Evolutionary conservation across 2,113 vertebrate genomes (phyloP), one percentile per base, ranked within the genome.

Genomic region (Poecilia latipinna): DNA sequence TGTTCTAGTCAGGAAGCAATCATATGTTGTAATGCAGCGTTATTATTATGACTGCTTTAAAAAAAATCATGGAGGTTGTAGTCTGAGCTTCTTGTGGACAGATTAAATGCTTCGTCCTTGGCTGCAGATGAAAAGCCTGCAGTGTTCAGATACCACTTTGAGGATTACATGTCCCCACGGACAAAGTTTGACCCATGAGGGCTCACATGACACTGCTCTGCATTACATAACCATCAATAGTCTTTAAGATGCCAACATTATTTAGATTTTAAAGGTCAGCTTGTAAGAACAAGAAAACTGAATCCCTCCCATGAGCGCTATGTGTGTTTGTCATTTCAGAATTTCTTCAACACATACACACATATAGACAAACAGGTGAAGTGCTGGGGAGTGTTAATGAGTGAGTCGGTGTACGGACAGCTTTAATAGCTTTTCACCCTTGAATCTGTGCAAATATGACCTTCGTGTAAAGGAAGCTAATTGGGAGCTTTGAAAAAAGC

Each of bases 101-200:
- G 85, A 74, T 81, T 80, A 77, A 80, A 74, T 75, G 77, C 66
- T 74, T 35, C 13, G 3, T 69, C 74, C 31, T 68, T 54, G 44
- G 32, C 74, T 42, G 17, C 54, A 37, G 31, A 19, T 75, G 68
- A 71, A 22, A 48, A 63, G 24, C 70, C 65, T 8, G 68, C 69
- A 54, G 60, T 70, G 65, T 35, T 80, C 70, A 61, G 68, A 83
- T 77, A 61, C 79, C 79, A 31, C 61, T 26, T 60, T n/a, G 12
- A 62, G 70, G 82, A 89, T 76, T 83, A 63, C 70, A 76, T 88
- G 80, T 88, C 77, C 33, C 65, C 68, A 61, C 76, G 86, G 82
- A 78, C 87, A 82, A 68, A 78, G 61, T 78, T 75, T 79, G 71
- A 71, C 78, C 62, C 22, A 17, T 74, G 78, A 57, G 37, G 75